Conservation (phyloP, 2,888 invertebrate species). For the Lithophane socia region DNA sequence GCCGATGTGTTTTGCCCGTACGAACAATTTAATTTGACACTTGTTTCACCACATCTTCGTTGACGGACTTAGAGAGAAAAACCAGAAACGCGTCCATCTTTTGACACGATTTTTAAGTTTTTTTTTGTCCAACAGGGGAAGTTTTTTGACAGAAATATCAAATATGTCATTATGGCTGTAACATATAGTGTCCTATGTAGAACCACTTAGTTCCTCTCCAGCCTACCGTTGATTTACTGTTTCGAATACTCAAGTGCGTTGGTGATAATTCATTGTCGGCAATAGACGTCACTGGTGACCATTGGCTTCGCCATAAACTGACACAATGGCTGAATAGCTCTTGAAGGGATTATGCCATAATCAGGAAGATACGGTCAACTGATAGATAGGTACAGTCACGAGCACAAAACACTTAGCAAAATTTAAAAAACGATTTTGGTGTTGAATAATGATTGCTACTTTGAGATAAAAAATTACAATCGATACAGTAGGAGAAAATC, state of each 20-base stretch:
- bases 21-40: too few relatives aligned
- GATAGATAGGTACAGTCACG: background rate
- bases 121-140: too few relatives aligned
- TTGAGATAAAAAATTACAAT: background rate
- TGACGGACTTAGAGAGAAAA: too few relatives aligned
- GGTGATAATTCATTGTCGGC: slow-evolving; percentile 36
- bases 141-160: background rate
- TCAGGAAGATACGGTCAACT: background rate
- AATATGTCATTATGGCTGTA: background rate
- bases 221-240: slow-evolving; percentile 36
- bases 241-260: slow-evolving; percentile 25
- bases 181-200: too few relatives aligned
- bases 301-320: slow-evolving; percentile 30
- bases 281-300: slow-evolving; percentile 41
- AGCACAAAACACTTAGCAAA: background rate
- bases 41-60: too few relatives aligned
- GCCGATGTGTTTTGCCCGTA: too few relatives aligned
- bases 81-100: too few relatives aligned
- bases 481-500: background rate
- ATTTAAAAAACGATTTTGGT: background rate
- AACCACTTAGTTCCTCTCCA: background rate
- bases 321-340: background rate
- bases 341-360: slow-evolving; percentile 15
- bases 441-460: background rate
- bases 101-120: background rate